Evolutionary conservation across 1,140 invertebrate species (phyloP), one percentile per base, ranked within the genome.

Genomic region (Nomia melanderi): DNA sequence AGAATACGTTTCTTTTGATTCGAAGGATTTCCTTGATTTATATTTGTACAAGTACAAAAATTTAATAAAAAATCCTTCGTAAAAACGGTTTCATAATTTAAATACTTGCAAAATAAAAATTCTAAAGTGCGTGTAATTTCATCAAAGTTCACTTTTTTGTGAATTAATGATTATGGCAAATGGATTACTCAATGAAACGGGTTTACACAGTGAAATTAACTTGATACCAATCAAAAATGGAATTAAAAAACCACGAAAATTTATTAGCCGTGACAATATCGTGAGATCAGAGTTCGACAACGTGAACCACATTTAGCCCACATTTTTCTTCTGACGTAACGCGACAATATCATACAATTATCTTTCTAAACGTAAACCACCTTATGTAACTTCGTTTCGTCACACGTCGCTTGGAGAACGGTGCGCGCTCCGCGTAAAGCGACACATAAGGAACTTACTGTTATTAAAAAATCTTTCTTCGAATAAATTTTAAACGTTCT

Each of bases 341-440:
- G n/a, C 25, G 8, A 56, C 63, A n/a, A 25, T 59, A 54, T 67
- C 50, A 47, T 57, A 44, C 14, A 14, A 47, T 56, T n/a, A 67
- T 47, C 53, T 54, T 64, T 54, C 14, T 47, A 67, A 67, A 59
- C 44, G 20, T 7, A 33, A 50, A 36, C n/a, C 11, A 9, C 23
- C 3, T 75, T 75, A 29, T 1, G 53, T 36, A 75, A 75, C 8
- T 7, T 9, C 39, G 63, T 75, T 67, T 67, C 73, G 29, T 67
- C 73, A 67, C 4, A 9, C 11, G 2, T 14, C 33, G 11, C 17
- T 20, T 23, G 20, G 63, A 44, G 67, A 75, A 23, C 39, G 1
- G 4, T 20, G 25, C 39, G 39, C 23, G n/a, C n/a, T n/a, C n/a
- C n/a, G 25, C 53, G 9, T n/a, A 33, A 36, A 57, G 44, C 31